Percentiles rank a stretch among this genome's conserved stretches.
phyloP scores from a whole-genome alignment of 2,888 invertebrate species.

The Oscheius sp. region DNA sequence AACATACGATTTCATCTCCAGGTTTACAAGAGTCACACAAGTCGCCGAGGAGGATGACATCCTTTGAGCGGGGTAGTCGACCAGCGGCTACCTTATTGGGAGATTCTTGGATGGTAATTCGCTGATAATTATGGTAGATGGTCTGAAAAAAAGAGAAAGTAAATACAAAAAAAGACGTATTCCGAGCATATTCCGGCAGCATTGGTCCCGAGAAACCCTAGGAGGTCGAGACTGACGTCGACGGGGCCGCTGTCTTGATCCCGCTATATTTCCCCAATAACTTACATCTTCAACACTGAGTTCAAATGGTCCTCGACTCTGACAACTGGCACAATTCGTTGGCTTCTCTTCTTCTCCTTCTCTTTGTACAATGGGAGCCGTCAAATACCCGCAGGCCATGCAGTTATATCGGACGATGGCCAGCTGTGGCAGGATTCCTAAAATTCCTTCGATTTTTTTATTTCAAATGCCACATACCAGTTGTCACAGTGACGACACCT shows the following conservation, averaged over 20 bases:
- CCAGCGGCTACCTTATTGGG: slow-evolving; percentile 98
- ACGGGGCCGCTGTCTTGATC: no score
- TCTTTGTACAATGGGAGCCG: slow-evolving; percentile 93
- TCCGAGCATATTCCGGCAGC: slow-evolving; percentile 5
- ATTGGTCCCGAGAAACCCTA: no score
- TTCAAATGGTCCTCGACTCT: slow-evolving; percentile 93
- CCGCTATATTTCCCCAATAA: no score
- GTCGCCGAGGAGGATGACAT: slow-evolving; percentile 92
- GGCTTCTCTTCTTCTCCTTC: slow-evolving; percentile 88
- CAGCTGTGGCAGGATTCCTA: slow-evolving; percentile 89
- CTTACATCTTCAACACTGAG: slow-evolving; percentile 89
- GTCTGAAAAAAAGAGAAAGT: slow-evolving; percentile 84
- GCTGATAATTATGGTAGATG: slow-evolving; percentile 96
- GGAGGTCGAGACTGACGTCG: no score
- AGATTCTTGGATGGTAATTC: slow-evolving; percentile 95
- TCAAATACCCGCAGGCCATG: slow-evolving; percentile 90
- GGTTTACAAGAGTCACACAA: slow-evolving; percentile 97
- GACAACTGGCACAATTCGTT: slow-evolving; percentile 96
- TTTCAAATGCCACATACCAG: slow-evolving; percentile 76
- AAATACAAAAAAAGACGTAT: background rate
- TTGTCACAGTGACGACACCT: slow-evolving; percentile 95
- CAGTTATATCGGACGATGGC: slow-evolving; percentile 97
- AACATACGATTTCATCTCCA: slow-evolving; percentile 89
- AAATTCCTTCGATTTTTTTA: background rate
- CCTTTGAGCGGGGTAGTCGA: slow-evolving; percentile 95